Conservation (phyloP, 2,797 vertebrate genomes). For the Sebastes glaucus region DNA sequence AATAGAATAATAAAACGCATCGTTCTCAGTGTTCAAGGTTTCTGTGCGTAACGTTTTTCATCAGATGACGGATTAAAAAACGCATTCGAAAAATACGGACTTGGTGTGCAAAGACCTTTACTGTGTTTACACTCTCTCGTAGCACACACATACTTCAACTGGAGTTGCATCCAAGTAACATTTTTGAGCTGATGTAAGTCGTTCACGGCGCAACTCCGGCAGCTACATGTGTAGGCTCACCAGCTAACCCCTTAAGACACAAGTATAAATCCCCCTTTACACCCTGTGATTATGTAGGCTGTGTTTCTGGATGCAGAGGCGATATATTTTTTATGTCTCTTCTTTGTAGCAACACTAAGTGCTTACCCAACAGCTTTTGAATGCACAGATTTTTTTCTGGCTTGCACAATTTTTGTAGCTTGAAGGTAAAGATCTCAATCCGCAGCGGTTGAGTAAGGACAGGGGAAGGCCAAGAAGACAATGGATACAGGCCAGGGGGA, state of each 20-base stretch:
- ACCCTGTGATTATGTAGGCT: neutral
- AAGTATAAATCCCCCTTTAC: neutral
- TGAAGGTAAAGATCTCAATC: constrained; percentile 63
- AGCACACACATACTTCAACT: neutral
- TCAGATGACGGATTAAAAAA: no score
- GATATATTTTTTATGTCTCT: neutral
- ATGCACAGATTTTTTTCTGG: constrained; percentile 39
- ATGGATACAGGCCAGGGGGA: constrained; percentile 77
- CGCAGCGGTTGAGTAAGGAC: constrained; percentile 53
- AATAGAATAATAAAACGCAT: no score
- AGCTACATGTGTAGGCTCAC: neutral
- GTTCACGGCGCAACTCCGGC: neutral
- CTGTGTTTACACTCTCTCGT: neutral
- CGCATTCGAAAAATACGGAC: no score
- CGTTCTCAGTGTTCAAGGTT: no score
- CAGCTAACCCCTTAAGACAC: neutral
- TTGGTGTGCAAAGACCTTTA: no score
- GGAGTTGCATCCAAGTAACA: neutral
- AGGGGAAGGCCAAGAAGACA: constrained; percentile 73
- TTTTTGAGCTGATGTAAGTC: neutral
- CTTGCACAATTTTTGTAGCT: constrained; percentile 43
- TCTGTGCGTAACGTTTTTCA: no score
- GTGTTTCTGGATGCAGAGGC: neutral
- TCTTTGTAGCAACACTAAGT: neutral
- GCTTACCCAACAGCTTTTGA: constrained; percentile 17